Base-by-base conservation (phyloP, 92 coral and sea anemone species). In the Muricea muricata region DNA sequence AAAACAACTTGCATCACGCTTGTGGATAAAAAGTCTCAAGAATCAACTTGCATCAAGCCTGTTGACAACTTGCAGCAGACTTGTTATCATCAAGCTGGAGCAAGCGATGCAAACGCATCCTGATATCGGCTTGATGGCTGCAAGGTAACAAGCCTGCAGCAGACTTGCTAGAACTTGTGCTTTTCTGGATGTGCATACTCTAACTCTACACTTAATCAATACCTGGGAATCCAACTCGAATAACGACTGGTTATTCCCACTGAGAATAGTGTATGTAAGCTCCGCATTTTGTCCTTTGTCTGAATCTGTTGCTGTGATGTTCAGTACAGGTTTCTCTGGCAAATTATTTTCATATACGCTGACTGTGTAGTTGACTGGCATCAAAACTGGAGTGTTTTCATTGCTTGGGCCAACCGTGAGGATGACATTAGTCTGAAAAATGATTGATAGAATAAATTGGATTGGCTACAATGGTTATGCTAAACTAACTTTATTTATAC, bases 241-340 rank as follows among this genome's bases (percentile, higher is more conserved):
- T 29, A 86, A 88, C 17, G 90, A 82, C 39, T 41, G 50, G n/a
- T 92, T 89, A 57, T 95, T 94, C 30, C 98, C 98, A 65, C 58
- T 46, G 14, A 93, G 84, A 26, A 95, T 93, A 48, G 89, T 90
- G 86, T 93, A 95, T 0, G 92, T 83, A 65, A 95, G 90, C 32
- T 87, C 78, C 18, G 94, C 95, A 79, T 95, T 95, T 82, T 95
- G 98, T 26, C 97, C 97, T 37, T 81, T 88, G 66, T 95, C 98
- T 0, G 93, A 90, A 84, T 95, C 98, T 14, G 93, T 91, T 5
- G 98, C 98, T 26, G 92, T 88, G 20, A 95, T 93, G 24, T 95
- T 92, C 14, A 92, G 81, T 34, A 95, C 84, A 26, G 89, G 87
- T 1, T 90, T 85, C 30, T 97, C 92, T 29, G 81, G 78, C 41